These are phyloP conservation scores for Zosterops hypoxanthus DNA, from an alignment of 2,113 vertebrate genomes.

Conservation along the genomic window DNA sequence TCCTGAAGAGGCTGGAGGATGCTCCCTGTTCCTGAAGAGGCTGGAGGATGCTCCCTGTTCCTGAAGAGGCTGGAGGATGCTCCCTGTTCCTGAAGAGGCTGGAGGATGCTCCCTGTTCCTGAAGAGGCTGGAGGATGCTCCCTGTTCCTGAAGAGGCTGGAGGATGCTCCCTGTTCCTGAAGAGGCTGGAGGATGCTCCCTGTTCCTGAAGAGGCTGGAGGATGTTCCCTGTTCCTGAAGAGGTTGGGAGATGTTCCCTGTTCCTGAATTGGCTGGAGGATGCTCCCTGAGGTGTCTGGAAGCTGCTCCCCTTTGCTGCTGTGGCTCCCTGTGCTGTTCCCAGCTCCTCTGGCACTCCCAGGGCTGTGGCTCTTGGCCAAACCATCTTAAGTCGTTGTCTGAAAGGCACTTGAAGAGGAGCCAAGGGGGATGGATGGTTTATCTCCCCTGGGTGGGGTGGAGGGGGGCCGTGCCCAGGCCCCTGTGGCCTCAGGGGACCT, in stretches of 20 bases:
- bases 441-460: not conserved
- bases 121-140: too few species aligned
- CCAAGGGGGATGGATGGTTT: not conserved
- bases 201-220: not conserved
- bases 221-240: not conserved
- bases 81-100: not conserved
- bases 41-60: too few species aligned
- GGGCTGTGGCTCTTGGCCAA: not conserved
- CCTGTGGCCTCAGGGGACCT: not conserved
- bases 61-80: not conserved
- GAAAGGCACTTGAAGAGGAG: not conserved
- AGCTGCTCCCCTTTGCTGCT: not conserved
- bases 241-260: too few species aligned
- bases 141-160: too few species aligned
- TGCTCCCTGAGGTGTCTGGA: not conserved
- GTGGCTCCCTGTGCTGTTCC: not conserved
- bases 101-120: not conserved
- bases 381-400: not conserved
- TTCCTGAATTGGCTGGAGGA: not conserved
- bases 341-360: not conserved
- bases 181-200: too few species aligned
- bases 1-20: too few species aligned
- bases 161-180: not conserved
- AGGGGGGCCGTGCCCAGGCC: not conserved
- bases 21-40: too few species aligned